Evolutionary conservation across 1,140 invertebrate species (phyloP).

Genomic region (Orchestia grillus): DNA sequence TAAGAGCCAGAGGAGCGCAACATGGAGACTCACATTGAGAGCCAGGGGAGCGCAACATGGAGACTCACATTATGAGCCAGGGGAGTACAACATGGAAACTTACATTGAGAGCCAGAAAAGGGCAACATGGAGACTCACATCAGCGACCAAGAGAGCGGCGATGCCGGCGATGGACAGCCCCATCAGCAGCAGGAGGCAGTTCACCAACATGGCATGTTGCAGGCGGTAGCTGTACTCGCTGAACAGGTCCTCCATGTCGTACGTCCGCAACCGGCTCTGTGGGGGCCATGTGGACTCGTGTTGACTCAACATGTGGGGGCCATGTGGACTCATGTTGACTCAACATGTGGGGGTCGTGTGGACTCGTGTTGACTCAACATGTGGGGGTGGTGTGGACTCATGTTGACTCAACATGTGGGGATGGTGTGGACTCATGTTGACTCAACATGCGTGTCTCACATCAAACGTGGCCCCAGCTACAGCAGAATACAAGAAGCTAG

Average conservation of each 20-base stretch:
- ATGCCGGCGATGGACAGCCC: not conserved
- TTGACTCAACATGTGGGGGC: not conserved
- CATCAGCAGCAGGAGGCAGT: not conserved
- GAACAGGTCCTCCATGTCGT: slow-evolving; percentile 25
- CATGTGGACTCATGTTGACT: not conserved
- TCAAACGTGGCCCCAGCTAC: too few species aligned
- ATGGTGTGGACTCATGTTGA: not conserved
- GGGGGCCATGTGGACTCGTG: not conserved
- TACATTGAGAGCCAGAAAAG: not conserved
- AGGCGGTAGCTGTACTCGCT: not conserved
- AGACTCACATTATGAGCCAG: not conserved
- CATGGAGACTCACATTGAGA: too few species aligned
- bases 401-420: not conserved
- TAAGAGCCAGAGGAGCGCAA: not conserved
- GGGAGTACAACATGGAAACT: not conserved
- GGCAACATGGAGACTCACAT: not conserved
- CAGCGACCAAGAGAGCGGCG: not conserved
- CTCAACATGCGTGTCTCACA: not conserved
- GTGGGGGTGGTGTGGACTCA: not conserved
- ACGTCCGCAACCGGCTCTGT: slow-evolving; percentile 12
- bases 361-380: not conserved
- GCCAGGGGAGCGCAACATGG: not conserved
- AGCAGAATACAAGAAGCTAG: too few species aligned
- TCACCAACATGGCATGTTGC: slow-evolving; percentile 21
- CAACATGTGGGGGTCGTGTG: not conserved